Evolutionary conservation across 2,113 vertebrate species (phyloP).

Genomic region (Cariama cristata): DNA sequence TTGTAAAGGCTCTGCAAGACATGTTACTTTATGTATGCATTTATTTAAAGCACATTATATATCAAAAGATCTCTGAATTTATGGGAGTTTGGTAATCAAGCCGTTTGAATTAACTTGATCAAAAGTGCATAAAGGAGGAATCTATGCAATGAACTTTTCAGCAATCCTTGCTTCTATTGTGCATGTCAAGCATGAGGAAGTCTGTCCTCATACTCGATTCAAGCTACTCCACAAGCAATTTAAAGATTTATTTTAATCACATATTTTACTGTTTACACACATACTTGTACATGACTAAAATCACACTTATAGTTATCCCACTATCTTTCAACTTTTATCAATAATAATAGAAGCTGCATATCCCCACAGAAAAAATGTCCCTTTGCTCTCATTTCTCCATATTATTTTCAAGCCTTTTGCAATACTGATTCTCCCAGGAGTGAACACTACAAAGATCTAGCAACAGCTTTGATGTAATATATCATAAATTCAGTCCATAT

Average conservation of each 20-base stretch:
- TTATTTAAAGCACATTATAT: background rate
- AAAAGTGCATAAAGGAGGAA: background rate
- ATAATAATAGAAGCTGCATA: background rate
- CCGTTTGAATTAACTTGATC: background rate
- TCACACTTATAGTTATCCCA: background rate
- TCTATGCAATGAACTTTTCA: background rate
- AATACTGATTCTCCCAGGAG: background rate
- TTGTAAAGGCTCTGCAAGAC: background rate
- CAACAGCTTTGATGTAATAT: slow-evolving; percentile 2
- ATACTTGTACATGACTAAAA: background rate
- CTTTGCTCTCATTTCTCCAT: background rate
- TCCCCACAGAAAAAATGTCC: background rate
- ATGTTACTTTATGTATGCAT: background rate
- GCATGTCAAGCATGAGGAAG: background rate
- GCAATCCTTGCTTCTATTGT: background rate
- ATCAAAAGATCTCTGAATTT: background rate
- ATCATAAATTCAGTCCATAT: background rate
- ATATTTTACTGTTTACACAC: background rate
- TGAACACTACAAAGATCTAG: background rate
- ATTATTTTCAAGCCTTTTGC: background rate
- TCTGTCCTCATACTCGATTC: background rate
- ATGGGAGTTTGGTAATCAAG: background rate
- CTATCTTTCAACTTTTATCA: background rate
- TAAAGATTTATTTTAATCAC: background rate
- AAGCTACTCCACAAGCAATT: background rate